A percentile compares a stretch with the other conserved stretches of the same genome.
These are phyloP conservation scores for Ceyx erithaca DNA, from an alignment of 2,797 vertebrate genomes.

Conservation along the genomic window DNA sequence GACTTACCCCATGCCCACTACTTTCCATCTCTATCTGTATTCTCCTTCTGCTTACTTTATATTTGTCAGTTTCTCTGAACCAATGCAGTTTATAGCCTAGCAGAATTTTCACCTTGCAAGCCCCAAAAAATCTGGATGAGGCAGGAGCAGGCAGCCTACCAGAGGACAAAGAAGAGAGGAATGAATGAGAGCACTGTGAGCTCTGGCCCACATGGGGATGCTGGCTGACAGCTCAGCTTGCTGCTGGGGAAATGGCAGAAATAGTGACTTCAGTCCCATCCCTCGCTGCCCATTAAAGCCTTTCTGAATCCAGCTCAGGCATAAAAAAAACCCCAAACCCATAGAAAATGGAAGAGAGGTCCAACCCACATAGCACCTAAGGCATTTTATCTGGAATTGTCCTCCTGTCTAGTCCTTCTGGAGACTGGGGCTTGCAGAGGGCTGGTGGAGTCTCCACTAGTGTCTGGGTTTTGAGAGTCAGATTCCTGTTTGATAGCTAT, in stretches of 20 bases:
- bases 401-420: background rate
- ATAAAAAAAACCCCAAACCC: rapidly evolving
- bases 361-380: rapidly evolving
- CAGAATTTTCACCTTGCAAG: background rate
- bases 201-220: background rate
- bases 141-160: background rate
- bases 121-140: background rate
- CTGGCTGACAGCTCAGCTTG: background rate
- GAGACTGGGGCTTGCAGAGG: background rate
- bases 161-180: background rate
- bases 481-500: background rate
- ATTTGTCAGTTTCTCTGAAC: background rate
- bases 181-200: rapidly evolving
- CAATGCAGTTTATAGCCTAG: background rate
- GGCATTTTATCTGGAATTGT: background rate
- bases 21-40: background rate
- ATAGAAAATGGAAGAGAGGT: background rate
- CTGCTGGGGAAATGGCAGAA: background rate
- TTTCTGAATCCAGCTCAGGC: background rate
- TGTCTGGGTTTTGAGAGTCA: background rate
- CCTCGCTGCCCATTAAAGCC: background rate
- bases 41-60: background rate
- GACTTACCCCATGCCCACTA: background rate
- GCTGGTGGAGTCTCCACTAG: background rate
- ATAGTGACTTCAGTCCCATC: background rate